Percentiles rank a stretch among this genome's conserved stretches.
phyloP scores from a whole-genome alignment of 23 tunicate species.

The Halocynthia roretzi region DNA sequence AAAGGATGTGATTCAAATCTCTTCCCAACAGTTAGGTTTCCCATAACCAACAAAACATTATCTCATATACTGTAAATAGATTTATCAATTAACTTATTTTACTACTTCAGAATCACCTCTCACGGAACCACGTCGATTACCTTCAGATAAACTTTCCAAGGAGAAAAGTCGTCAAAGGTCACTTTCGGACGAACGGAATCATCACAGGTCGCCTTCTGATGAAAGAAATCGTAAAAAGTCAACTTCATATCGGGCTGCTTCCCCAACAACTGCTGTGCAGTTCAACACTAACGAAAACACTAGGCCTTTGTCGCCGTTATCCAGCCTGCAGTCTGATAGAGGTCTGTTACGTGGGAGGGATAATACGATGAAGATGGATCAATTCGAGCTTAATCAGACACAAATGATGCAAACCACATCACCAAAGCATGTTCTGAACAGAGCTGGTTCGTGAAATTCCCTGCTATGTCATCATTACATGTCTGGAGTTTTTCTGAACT shows the following conservation, averaged over 20 bases:
- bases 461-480: background rate
- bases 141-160: too few species aligned
- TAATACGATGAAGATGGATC: background rate
- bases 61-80: too few species aligned
- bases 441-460: background rate
- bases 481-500: background rate
- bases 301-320: constrained; percentile 1
- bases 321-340: background rate
- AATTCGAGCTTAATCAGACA: background rate
- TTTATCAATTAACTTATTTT: too few species aligned
- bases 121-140: too few species aligned
- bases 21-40: too few species aligned
- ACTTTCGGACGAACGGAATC: background rate
- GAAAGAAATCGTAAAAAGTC: constrained; percentile 8
- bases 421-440: constrained; percentile 1
- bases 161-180: too few species aligned
- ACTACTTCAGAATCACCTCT: too few species aligned
- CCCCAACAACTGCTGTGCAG: background rate
- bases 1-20: too few species aligned
- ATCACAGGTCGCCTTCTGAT: background rate
- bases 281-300: background rate
- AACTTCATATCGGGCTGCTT: background rate
- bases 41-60: too few species aligned
- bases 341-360: background rate
- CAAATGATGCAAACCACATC: background rate